phyloP scores from a whole-genome alignment of 2,797 vertebrate genomes.

The Lophius americanus region DNA sequence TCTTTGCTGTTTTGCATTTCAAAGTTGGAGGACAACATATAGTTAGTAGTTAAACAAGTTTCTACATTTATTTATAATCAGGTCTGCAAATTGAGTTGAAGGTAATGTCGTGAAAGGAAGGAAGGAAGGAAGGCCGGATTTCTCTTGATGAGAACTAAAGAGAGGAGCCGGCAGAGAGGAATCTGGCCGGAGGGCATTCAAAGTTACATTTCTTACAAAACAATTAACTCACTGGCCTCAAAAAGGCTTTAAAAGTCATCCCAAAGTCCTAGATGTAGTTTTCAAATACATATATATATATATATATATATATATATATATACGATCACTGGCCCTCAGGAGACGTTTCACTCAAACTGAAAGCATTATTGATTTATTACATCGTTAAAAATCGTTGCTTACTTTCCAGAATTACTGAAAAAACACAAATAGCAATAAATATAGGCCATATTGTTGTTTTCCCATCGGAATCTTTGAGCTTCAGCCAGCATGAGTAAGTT shows the following conservation, averaged over 20 bases:
- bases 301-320: no score
- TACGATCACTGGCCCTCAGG: no score
- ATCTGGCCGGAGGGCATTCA: background rate
- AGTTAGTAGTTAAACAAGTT: constrained; percentile 21
- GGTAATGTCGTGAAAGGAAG: background rate
- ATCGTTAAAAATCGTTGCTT: background rate
- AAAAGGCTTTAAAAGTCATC: background rate
- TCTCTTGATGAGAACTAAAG: background rate
- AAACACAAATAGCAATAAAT: background rate
- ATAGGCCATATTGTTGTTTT: background rate
- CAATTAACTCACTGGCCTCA: background rate
- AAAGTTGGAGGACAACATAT: constrained; percentile 5
- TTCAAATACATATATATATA: no score
- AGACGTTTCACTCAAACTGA: no score
- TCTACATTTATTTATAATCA: constrained; percentile 22
- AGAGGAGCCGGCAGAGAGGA: background rate
- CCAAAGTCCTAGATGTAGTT: background rate
- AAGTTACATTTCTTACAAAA: background rate
- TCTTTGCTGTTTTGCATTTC: constrained; percentile 3
- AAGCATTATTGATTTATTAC: background rate
- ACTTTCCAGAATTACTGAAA: background rate
- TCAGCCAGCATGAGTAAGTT: background rate
- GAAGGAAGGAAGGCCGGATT: background rate
- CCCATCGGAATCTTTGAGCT: background rate
- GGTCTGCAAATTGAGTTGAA: background rate